Evolutionary conservation across 2,888 invertebrate species (phyloP), one percentile per base, ranked within the genome.

Genomic region (Drosophila pullipes): DNA sequence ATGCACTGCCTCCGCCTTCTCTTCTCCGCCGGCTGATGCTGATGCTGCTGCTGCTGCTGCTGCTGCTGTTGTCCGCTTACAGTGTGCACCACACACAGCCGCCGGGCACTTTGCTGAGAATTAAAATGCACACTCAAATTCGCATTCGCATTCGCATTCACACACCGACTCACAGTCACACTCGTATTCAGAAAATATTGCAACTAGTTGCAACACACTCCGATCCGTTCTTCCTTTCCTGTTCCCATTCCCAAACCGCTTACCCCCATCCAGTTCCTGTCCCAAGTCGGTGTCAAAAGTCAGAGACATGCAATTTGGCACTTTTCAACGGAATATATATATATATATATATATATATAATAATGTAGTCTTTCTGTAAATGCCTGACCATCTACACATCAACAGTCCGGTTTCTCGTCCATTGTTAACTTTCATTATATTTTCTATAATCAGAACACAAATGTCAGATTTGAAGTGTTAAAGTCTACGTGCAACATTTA

Each of bases 1-100:
- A 88, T 90, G 88, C 82, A 81, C 75, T 82, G 75, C 87, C 82
- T 86, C 81, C 89, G 69, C 87, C 77, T 77, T 53, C 16, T 28
- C 25, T 18, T 6, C 55, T 37, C 25, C 33, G 13, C n/a, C n/a
- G 25, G 18, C 57, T 52, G 22, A 4, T 16, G 47, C 13, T 47
- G 47, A 25, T 25, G 25, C 25, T 28, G 30, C 30, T 30, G 30
- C 30, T 16, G 47, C 13, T 47, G 25, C 60, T 52, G 22, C 2
- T 16, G 47, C 9, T 47, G 47, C 16, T 16, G 47, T 47, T 47
- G 62, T 52, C 57, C 31, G 31, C 44, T 47, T 53, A 35, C 41
- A 18, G 35, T 50, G 41, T 37, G 41, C 71, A 76, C 66, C 53
- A 58, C 67, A 55, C 37, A 69, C 64, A 69, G 81, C 81, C 78